A percentile compares a stretch with the other conserved stretches of the same genome.
These are phyloP conservation scores for Eulithis prunata DNA, from an alignment of 2,888 invertebrate genomes.

Conservation along the genomic window DNA sequence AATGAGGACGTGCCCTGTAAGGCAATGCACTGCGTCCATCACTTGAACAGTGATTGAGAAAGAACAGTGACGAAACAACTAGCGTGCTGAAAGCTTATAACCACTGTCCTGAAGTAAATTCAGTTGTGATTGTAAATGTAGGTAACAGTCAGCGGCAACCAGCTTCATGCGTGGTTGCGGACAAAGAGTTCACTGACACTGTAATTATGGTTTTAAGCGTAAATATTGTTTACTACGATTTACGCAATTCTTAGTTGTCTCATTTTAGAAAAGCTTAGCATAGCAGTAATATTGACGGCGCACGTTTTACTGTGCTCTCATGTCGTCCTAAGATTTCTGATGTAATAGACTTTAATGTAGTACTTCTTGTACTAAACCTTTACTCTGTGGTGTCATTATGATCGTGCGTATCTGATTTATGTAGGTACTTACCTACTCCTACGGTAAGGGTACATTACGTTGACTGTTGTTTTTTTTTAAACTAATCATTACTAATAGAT, in stretches of 20 bases:
- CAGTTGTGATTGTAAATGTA: not conserved
- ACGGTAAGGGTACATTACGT: too few species aligned
- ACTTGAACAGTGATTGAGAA: too few species aligned
- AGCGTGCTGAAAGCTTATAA: too few species aligned
- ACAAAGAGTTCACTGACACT: conserved; percentile 23
- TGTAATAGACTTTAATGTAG: not conserved
- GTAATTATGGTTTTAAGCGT: conserved; percentile 24
- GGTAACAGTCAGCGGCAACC: not conserved
- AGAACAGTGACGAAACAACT: too few species aligned
- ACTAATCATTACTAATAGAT: too few species aligned
- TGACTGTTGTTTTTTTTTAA: too few species aligned
- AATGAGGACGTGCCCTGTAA: too few species aligned
- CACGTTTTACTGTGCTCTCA: conserved; percentile 7
- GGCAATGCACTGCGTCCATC: too few species aligned
- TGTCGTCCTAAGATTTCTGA: not conserved
- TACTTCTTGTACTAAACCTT: not conserved
- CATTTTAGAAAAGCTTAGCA: conserved; percentile 17
- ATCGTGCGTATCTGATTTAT: not conserved
- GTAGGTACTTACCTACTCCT: too few species aligned
- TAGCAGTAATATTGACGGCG: conserved; percentile 12
- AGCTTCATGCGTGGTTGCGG: conserved; percentile 10
- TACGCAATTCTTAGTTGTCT: conserved; percentile 25
- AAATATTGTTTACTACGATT: conserved; percentile 30
- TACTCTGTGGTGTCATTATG: not conserved
- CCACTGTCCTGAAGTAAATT: not conserved